Base-by-base conservation (phyloP, 2,797 vertebrate species). In the Florisuga fusca region DNA sequence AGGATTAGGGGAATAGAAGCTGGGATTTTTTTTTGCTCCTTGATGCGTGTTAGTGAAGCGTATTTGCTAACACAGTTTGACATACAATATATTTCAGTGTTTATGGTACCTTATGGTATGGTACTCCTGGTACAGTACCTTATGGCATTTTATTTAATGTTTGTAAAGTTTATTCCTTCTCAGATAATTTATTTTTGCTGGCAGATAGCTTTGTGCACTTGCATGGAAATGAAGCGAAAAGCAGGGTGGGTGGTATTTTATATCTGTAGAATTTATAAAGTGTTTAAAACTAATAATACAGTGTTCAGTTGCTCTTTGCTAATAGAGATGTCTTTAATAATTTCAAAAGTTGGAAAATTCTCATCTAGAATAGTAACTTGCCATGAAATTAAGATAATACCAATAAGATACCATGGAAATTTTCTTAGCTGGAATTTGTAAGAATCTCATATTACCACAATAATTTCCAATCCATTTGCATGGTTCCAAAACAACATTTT, bases 51-150 rank as follows among this genome's bases (percentile, higher is more conserved):
- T 93, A 92, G 91, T 73, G 77, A 93, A 90, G 68, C 85, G 34
- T 87, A 84, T 96, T 95, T 96, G 85, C 93, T 95, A 94, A 90
- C 80, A 80, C 41, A 59, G 73, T 93, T 95, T 96, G 92, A 92
- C 89, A 80, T 71, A 93, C 51, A 94, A 69, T 95, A 93, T 94
- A 95, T 96, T 93, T 89, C 78, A 62, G 58, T 86, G 82, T 95
- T 94, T 91, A 87, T 93, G 91, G 83, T 90, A 89, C 88, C 94
- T 96, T 97, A 94, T 94, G 90, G 75, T 93, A 93, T 68, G 62
- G 68, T 79, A 76, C 85, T 96, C 96, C 80, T 92, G 82, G 67
- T 91, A 72, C 59, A 55, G 25, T 94, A 93, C 72, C 82, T 87
- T 93, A 93, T 89, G 84, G 77, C 89, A 89, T 87, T 95, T 87